Conservation (phyloP, 1,140 invertebrate species). For the Bombus sylvicola region DNA sequence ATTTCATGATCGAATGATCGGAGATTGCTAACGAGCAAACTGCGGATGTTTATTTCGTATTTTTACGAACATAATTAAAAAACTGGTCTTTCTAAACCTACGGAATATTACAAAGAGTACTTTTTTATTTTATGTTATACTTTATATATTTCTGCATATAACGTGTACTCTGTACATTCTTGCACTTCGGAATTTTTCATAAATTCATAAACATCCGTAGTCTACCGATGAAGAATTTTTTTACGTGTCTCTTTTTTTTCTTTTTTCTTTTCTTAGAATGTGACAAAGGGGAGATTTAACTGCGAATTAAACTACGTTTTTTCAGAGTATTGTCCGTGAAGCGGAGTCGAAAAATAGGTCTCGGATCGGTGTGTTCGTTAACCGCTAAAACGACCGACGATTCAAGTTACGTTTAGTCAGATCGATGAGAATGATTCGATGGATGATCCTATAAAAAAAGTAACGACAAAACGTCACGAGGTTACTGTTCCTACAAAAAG, state of each 20-base stretch:
- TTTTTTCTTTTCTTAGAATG: too few species aligned
- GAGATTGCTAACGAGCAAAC: neutral
- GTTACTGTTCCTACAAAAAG: constrained; percentile 18
- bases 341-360: constrained; percentile 37
- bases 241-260: neutral
- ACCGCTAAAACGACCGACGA: constrained; percentile 38
- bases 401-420: neutral
- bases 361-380: constrained; percentile 4
- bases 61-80: neutral
- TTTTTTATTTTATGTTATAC: too few species aligned
- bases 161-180: too few species aligned
- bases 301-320: constrained; percentile 21
- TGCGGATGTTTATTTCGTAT: neutral
- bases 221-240: neutral
- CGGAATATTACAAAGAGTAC: too few species aligned
- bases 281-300: neutral
- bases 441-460: constrained; percentile 40
- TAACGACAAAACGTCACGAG: constrained; percentile 29
- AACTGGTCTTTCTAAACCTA: too few species aligned
- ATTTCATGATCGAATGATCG: constrained; percentile 18
- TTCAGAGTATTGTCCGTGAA: constrained; percentile 50
- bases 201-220: neutral
- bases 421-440: neutral
- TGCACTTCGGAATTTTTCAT: neutral
- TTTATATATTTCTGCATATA: neutral